These are phyloP conservation scores for Salarias fasciatus DNA, from an alignment of 2,797 vertebrate species.

Conservation along the genomic window DNA sequence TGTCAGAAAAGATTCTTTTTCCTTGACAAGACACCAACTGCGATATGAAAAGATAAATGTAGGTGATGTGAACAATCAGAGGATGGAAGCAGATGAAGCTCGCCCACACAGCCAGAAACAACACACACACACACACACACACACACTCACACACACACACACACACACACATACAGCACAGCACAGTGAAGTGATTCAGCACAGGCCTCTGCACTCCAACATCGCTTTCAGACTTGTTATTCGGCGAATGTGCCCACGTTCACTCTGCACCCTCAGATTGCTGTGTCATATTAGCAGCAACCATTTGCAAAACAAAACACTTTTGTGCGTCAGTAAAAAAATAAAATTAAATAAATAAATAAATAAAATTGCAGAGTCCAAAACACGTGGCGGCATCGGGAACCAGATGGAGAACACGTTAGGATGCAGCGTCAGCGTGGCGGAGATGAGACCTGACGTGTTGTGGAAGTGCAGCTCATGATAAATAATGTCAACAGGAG, in stretches of 20 bases:
- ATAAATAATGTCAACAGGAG: no score
- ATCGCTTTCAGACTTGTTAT: constrained; percentile 19
- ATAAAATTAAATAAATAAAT: no score
- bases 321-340: neutral
- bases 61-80: neutral
- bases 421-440: no score
- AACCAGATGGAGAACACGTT: no score
- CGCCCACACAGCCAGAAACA: neutral
- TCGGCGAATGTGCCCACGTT: constrained; percentile 40
- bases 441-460: no score
- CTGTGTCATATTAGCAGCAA: neutral
- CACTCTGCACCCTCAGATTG: constrained; percentile 12
- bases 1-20: no score
- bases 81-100: neutral
- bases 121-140: neutral
- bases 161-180: constrained; percentile 18
- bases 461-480: no score
- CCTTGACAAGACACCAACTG: no score
- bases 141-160: constrained; percentile 26
- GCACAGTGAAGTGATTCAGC: constrained; percentile 5
- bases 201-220: constrained; percentile 3
- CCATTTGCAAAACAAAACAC: neutral
- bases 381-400: no score
- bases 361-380: no score
- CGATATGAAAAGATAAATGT: no score